phyloP scores from a whole-genome alignment of 1,140 invertebrate genomes.

The Brachionus koreanus region DNA sequence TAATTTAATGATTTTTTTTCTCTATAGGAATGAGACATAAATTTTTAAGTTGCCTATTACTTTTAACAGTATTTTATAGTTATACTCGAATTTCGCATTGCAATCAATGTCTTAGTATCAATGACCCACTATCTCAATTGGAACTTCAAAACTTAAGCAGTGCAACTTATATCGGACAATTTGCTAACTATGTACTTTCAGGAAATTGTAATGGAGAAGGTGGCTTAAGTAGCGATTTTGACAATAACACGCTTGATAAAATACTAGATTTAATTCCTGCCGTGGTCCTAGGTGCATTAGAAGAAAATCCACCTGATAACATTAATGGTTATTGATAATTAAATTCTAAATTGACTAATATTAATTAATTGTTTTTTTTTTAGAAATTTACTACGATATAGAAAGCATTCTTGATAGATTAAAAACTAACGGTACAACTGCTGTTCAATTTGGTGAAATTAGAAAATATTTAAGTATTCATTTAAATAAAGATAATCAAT shows the following conservation, averaged over 20 bases:
- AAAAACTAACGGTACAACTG: not conserved
- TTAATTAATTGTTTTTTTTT: not conserved
- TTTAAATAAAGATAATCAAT: not conserved
- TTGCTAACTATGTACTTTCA: not conserved
- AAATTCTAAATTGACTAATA: not conserved
- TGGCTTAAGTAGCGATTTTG: not conserved
- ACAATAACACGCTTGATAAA: not conserved
- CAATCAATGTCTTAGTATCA: not conserved
- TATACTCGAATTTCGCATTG: not conserved
- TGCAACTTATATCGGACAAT: slow-evolving; percentile 7
- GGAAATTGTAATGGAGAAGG: slow-evolving; percentile 12
- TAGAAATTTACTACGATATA: slow-evolving; percentile 16
- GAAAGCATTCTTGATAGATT: not conserved
- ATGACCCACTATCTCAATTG: not conserved
- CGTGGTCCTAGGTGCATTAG: not conserved
- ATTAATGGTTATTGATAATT: not conserved
- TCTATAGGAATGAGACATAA: not conserved
- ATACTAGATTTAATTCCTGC: not conserved
- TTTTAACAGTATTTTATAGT: not conserved
- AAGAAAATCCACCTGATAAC: slow-evolving; percentile 20
- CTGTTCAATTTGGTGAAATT: not conserved
- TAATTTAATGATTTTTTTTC: not conserved
- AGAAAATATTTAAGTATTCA: not conserved
- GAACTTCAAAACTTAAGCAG: not conserved
- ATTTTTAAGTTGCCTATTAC: not conserved